Percentiles rank a stretch among this genome's conserved stretches.
Evolutionary conservation across 2,113 vertebrate genomes (phyloP).

Genomic region (Corythornis vintsioides): DNA sequence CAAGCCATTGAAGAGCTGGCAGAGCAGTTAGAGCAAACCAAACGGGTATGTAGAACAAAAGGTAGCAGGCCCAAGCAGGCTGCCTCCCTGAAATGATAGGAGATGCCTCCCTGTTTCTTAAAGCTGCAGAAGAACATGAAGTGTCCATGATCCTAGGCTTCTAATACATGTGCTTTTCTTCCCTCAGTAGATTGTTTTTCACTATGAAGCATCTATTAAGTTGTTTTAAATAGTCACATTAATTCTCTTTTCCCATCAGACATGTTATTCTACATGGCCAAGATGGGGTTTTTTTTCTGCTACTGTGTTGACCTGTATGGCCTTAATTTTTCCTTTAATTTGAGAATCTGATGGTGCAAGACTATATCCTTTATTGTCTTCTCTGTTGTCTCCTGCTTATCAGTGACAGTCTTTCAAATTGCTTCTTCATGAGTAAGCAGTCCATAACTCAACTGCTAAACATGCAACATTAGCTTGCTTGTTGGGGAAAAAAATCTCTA

Average conservation of each 20-base stretch:
- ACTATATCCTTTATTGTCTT: neutral
- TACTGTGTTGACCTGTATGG: neutral
- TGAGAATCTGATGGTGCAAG: neutral
- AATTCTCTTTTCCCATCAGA: neutral
- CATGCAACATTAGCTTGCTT: neutral
- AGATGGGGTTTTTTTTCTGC: neutral
- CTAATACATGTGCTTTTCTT: neutral
- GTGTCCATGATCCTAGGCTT: neutral
- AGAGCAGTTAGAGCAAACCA: conserved; percentile 95
- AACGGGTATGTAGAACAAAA: conserved; percentile 80
- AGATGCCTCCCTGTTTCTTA: neutral
- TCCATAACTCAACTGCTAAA: neutral
- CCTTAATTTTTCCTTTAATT: neutral
- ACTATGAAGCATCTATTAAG: neutral
- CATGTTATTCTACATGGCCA: neutral
- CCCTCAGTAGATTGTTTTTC: neutral
- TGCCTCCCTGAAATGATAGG: neutral
- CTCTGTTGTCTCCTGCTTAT: neutral
- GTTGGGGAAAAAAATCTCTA: neutral
- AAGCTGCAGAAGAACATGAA: neutral
- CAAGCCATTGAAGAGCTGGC: conserved; percentile 95
- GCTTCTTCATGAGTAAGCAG: neutral
- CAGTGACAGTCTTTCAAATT: neutral
- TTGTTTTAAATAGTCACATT: neutral
- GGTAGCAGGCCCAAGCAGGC: neutral